Conservation (phyloP, 2,797 vertebrate genomes). For the Jordanella pulchra region DNA sequence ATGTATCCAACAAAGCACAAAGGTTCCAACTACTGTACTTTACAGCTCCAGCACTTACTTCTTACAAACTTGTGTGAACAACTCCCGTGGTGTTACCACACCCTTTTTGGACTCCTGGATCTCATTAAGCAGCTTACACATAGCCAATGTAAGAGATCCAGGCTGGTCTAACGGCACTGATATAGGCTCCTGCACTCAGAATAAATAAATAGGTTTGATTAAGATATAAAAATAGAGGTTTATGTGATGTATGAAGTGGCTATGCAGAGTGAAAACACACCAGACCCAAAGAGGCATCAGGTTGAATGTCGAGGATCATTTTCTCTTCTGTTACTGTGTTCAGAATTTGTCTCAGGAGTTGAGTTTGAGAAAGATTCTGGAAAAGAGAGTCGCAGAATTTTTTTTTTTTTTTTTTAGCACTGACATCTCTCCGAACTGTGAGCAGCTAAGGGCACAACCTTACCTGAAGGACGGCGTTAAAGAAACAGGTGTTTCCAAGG, state of each 20-base stretch:
- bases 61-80: conserved; percentile 97
- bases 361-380: conserved; percentile 95
- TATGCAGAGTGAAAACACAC: conserved; percentile 56
- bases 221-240: neutral
- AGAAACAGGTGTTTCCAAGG: conserved; percentile 97
- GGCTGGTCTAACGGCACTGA: conserved; percentile 84
- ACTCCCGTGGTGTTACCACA: conserved; percentile 88
- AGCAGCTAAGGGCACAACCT: neutral
- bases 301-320: conserved; percentile 78
- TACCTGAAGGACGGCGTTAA: conserved; percentile 98
- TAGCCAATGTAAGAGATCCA: conserved; percentile 90
- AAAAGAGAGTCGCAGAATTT: conserved; percentile 5
- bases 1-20: neutral
- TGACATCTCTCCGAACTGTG: neutral
- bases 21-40: neutral
- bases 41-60: conserved; percentile 83
- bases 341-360: conserved; percentile 85
- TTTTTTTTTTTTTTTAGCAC: neutral
- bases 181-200: conserved; percentile 81
- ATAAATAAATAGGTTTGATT: neutral
- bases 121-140: conserved; percentile 91
- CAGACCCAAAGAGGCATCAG: conserved; percentile 67
- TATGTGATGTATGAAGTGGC: neutral
- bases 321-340: conserved; percentile 84
- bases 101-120: conserved; percentile 89